Conservation (phyloP, 2,888 invertebrate species). For the Endotricha flammealis region DNA sequence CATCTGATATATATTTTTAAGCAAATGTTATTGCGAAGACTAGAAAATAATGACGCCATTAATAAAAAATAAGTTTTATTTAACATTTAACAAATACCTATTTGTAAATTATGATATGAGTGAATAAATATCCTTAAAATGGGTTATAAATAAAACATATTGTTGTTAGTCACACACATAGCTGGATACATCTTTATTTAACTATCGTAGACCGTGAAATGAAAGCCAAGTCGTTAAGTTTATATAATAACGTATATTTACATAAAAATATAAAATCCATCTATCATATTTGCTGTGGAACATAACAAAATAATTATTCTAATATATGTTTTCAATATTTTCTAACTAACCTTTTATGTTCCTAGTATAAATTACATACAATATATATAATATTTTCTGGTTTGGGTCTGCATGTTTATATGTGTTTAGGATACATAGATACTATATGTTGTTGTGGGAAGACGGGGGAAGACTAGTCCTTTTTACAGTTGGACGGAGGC, state of each 20-base stretch:
- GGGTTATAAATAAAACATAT: too few species aligned
- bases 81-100: too few species aligned
- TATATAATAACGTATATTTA: constrained; percentile 56
- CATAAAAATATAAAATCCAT: constrained; percentile 30
- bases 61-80: too few species aligned
- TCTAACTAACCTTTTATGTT: background rate
- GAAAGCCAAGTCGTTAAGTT: constrained; percentile 49
- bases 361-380: constrained; percentile 1
- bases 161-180: constrained; percentile 2
- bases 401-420: constrained; percentile 3
- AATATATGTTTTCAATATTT: constrained; percentile 9
- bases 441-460: constrained; percentile 20
- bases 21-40: too few species aligned
- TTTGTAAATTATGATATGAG: too few species aligned
- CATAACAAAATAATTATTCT: constrained; percentile 12
- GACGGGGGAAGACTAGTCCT: background rate
- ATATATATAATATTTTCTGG: constrained; percentile 1
- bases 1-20: too few species aligned
- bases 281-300: constrained; percentile 16
- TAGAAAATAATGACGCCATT: too few species aligned
- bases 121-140: too few species aligned
- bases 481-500: constrained; percentile 19
- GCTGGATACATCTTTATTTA: constrained; percentile 65
- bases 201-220: constrained; percentile 33
- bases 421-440: constrained; percentile 22